A percentile compares a stretch with the other conserved stretches of the same genome.
Conservation (phyloP, 2,113 vertebrate species). For the Oreocharis arfaki region DNA sequence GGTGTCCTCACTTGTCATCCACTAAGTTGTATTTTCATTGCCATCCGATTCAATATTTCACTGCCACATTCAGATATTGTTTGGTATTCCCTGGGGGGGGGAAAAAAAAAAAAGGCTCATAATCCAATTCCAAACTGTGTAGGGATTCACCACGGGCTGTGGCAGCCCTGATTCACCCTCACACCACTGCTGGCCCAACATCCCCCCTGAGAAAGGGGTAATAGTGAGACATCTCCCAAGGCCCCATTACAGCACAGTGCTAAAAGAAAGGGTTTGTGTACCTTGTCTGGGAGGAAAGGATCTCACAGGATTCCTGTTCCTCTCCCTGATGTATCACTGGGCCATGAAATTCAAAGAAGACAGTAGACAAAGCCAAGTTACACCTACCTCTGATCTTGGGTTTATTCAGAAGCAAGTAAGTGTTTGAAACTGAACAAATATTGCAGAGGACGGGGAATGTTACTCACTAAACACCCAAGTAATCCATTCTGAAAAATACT, state of each 20-base stretch:
- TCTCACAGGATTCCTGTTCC: slow-evolving; percentile 8
- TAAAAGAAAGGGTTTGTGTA: slow-evolving; percentile 38
- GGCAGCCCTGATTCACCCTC: neutral
- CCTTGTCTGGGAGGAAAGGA: slow-evolving; percentile 29
- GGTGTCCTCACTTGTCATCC: neutral
- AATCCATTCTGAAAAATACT: neutral
- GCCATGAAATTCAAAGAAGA: slow-evolving; percentile 6
- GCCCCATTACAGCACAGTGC: neutral
- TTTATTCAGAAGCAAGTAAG: neutral
- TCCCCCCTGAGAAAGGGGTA: neutral
- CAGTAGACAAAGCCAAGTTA: neutral
- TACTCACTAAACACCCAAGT: neutral
- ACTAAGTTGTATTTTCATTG: neutral
- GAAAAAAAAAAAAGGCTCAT: neutral
- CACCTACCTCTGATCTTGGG: neutral
- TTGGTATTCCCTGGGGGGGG: neutral
- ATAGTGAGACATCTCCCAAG: neutral
- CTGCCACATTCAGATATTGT: neutral
- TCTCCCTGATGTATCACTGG: neutral
- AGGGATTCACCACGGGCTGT: rapidly evolving
- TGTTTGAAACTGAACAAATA: neutral
- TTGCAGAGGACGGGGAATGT: neutral
- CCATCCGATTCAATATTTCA: neutral
- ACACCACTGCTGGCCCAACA: neutral
- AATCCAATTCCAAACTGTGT: neutral